Base-by-base conservation (phyloP, 2,888 invertebrate genomes). In the Flexamia atlantica region DNA sequence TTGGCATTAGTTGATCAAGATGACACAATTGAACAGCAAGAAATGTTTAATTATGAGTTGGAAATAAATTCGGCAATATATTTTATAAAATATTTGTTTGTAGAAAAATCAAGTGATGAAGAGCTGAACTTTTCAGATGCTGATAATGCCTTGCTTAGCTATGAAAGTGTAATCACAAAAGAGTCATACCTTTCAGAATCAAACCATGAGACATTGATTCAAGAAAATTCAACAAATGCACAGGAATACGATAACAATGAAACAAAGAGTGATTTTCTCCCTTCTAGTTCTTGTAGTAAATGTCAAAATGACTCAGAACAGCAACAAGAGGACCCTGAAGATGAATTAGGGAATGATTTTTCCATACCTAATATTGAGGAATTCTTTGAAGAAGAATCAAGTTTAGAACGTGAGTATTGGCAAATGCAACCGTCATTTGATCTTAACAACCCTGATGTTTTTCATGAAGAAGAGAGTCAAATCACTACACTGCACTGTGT, bases 341-440 rank as follows among this genome's bases (percentile, higher is more conserved):
- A 30, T 64, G 57, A 64, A 64, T 60, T 7, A 25, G 25, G 3
- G 60, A 23, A 3, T 64, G 64, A 28, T 64, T 9, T 9, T 28
- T 25, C 28, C 2, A 64, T 64, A 14, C 64, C 64, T 28, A 64
- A 64, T 64, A 64, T 64, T 30, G 64, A 64, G 30, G 12, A 64
- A 9, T 64, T 64, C 20, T 64, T 64, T 64, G 9, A 64, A 64
- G 14, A 64, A 64, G 64, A 64, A 28, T 64, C 64, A 14, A 30
- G 28, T 64, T 28, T 64, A 17, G 64, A 64, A 64, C 2, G 28
- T 28, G 64, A 64, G 12, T 64, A 64, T 64, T 64, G 64, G 64
- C 1, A 64, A 64, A 46, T 17, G n/a, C 10, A 46, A 17, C 46
- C 17, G 14, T 17, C 46, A 46, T 46, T 46, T 46, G 46, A 46